Evolutionary conservation across 2,797 vertebrate genomes (phyloP).

Genomic region (Eidolon dupreanum): DNA sequence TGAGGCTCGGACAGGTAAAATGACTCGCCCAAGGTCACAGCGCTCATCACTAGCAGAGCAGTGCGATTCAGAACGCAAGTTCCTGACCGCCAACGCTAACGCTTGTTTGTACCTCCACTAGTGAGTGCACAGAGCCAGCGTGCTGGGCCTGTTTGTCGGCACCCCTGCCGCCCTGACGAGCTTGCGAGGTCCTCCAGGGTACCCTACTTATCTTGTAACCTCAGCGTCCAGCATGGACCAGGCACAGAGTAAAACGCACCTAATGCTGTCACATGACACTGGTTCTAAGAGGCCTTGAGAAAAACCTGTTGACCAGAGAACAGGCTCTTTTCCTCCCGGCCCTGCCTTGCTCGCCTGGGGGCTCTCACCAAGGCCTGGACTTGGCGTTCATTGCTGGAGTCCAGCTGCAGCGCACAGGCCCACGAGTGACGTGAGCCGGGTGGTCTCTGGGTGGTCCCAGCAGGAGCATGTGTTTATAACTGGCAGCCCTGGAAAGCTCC

Average conservation of each 20-base stretch:
- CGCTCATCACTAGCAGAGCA: background rate
- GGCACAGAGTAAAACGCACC: background rate
- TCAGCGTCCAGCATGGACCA: background rate
- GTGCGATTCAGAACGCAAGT: background rate
- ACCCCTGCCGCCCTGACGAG: background rate
- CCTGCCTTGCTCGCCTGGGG: background rate
- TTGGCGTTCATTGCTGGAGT: background rate
- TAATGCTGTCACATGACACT: accelerated
- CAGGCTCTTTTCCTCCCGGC: background rate
- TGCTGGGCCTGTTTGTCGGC: background rate
- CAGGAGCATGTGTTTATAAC: conserved; percentile 38
- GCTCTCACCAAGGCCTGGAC: background rate
- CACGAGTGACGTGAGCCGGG: background rate
- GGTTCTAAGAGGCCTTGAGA: background rate
- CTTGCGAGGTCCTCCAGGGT: background rate
- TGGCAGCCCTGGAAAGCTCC: background rate
- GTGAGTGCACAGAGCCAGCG: accelerated
- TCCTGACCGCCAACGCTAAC: background rate
- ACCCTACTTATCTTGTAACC: background rate
- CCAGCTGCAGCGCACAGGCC: background rate
- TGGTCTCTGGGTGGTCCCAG: background rate
- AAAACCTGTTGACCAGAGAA: background rate
- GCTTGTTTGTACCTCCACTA: accelerated
- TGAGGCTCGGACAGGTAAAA: background rate
- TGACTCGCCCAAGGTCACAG: background rate